Evolutionary conservation across 2,888 invertebrate species (phyloP), one percentile per base, ranked within the genome.

Genomic region (Drosophila nigritarsus): DNA sequence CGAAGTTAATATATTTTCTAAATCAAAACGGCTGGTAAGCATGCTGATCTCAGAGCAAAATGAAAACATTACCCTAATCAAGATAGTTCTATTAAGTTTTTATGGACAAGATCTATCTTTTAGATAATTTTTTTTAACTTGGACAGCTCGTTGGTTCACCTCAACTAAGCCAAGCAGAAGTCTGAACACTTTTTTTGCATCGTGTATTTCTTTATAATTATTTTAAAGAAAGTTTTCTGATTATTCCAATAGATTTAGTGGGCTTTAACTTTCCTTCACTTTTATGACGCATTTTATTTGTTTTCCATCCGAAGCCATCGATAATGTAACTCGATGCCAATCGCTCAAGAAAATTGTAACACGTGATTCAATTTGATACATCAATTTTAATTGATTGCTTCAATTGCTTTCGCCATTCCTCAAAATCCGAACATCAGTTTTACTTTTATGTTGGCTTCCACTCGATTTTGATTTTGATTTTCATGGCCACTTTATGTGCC

Each of bases 381-480:
- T 73, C 82, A 75, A 87, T 89, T 87, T 90, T 90, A 90, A 89
- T 87, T 87, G 90, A 90, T 90, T 87, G 90, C 84, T 66, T 76
- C 74, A 79, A 86, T 88, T 64, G 82, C 59, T 65, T 78, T 70
- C 58, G 29, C 51, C 45, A 11, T 40, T 63, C 27, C 38, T 50
- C 48, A 27, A 66, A 65, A 58, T 13, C 75, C 62, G 49, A 49
- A 51, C 30, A 32, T 51, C 66, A 75, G 65, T 67, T 73, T 56
- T 50, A 68, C 65, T 71, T 65, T 65, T 49, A 54, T 40, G 65
- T 30, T 42, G 32, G 24, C 45, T 49, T 50, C 49, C n/a, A 51
- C 51, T 75, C 45, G 45, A 45, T 61, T 76, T 83, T 75, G 68
- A 63, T 78, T 75, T 82, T 72, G 65, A 63, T 80, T 75, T 81